Base-by-base conservation (phyloP, 2,113 vertebrate genomes). In the Piaya cayana region DNA sequence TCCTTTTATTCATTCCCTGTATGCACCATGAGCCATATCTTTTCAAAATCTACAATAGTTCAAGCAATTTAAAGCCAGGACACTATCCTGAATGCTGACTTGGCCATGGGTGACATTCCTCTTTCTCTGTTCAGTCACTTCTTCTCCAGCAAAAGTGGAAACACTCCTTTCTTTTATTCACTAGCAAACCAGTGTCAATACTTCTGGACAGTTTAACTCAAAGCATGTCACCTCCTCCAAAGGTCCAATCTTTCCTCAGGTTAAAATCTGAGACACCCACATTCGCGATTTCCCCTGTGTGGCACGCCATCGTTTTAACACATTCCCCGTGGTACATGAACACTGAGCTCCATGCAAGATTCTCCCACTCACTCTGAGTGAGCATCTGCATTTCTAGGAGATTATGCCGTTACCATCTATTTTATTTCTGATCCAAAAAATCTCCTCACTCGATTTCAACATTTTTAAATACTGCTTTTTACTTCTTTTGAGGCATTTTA, bases 361-460 rank as follows among this genome's bases (percentile, higher is more conserved):
- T 82, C 96, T 97, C 95, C 95, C 96, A 96, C 96, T 95, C 93
- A 74, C 89, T 82, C 62, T 79, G 95, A 97, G 94, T 88, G 95
- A 96, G 91, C 91, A 96, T 64, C 93, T 91, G 89, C 86, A 60
- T 93, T 92, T 92, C 94, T 83, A 72, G 80, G 37, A 88, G 86
- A 91, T 94, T 72, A 79, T 90, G 78, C 91, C 70, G 70, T 50
- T 94, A 23, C 87, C 95, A 88, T 42, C 91, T 85, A 92, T 91
- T 95, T 82, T 82, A 56, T 65, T 95, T 92, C 95, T 94, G 95
- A 93, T 94, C 96, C 92, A 93, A 94, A 93, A 94, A 91, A 88
- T 90, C 86, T 82, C 82, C 78, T 79, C 92, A 36, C 68, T 90
- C 42, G 59, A 59, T 86, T 92, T 90, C 74, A 83, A 69, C 72